These are phyloP conservation scores for Ceratoteleas bidentatus DNA, from an alignment of 1,140 invertebrate genomes.

Conservation along the genomic window DNA sequence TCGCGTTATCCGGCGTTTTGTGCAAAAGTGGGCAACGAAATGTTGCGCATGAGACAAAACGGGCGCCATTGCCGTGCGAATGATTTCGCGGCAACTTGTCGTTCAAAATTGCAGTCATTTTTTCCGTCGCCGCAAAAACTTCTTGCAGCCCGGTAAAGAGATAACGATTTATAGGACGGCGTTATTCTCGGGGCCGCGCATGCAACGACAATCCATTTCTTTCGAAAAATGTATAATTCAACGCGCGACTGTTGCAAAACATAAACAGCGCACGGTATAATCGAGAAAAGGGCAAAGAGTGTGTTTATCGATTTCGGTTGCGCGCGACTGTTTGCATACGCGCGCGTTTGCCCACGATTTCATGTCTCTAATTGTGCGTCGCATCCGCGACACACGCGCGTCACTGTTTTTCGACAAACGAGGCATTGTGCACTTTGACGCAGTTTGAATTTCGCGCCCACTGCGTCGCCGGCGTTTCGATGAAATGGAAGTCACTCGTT, in stretches of 20 bases:
- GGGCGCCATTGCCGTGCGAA: background rate
- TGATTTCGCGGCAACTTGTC: slow-evolving; percentile 24
- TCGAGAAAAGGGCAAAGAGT: slow-evolving; percentile 49
- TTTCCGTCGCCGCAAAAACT: slow-evolving; percentile 20
- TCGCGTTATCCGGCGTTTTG: too few species aligned
- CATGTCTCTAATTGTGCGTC: slow-evolving; percentile 7
- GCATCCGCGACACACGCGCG: background rate
- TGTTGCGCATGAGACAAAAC: background rate
- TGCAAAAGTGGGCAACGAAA: background rate
- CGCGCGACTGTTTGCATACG: slow-evolving; percentile 25
- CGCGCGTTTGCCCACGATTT: slow-evolving; percentile 8
- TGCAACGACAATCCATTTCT: slow-evolving; percentile 40
- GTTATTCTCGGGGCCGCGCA: slow-evolving; percentile 33
- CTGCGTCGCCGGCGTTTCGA: too few species aligned
- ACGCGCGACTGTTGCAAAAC: slow-evolving; percentile 39
- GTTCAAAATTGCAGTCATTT: slow-evolving; percentile 27
- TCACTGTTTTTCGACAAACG: background rate
- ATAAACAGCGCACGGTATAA: slow-evolving; percentile 45
- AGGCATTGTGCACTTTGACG: background rate
- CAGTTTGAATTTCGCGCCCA: background rate
- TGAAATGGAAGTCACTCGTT: too few species aligned
- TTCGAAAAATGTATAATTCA: slow-evolving; percentile 55
- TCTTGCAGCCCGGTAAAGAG: slow-evolving; percentile 17
- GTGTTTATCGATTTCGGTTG: slow-evolving; percentile 39
- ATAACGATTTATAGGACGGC: slow-evolving; percentile 39